Percentiles rank a stretch among this genome's conserved stretches.
These are phyloP conservation scores for Clarias pachynema DNA, from an alignment of 2,797 vertebrate genomes.

Conservation along the genomic window DNA sequence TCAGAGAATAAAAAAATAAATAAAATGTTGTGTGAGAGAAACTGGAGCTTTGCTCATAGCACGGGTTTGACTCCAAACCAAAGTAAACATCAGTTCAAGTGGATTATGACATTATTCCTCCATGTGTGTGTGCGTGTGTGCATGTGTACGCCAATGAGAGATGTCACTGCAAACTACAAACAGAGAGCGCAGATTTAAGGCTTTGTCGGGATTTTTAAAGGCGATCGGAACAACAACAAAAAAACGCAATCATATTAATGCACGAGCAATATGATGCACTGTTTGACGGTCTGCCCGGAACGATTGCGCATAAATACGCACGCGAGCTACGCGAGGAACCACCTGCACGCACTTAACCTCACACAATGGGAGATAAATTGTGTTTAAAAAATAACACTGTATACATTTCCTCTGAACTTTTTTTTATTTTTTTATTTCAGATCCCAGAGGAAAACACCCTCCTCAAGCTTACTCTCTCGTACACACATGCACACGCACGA, in stretches of 20 bases:
- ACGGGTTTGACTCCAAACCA: conserved; percentile 18
- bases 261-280: not conserved
- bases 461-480: not conserved
- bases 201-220: not conserved
- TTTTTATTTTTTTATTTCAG: not conserved
- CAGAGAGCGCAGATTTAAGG: not conserved
- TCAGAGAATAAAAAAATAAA: not conserved
- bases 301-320: conserved; percentile 6
- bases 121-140: not conserved
- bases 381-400: conserved; percentile 6
- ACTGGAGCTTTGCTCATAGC: conserved; percentile 4
- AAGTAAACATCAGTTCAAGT: not conserved
- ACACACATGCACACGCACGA: not conserved
- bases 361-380: conserved; percentile 15
- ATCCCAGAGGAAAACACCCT: not conserved
- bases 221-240: not conserved
- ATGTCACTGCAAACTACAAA: conserved; percentile 12
- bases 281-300: conserved; percentile 8
- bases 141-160: not conserved
- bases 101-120: conserved; percentile 17
- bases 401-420: conserved; percentile 8
- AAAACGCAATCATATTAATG: not conserved
- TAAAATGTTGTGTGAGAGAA: conserved; percentile 3
- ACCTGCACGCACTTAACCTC: conserved; percentile 16
- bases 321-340: conserved; percentile 2